These are phyloP conservation scores for Myotis lucifugus DNA, from an alignment of 2,113 vertebrate species.

Conservation along the genomic window DNA sequence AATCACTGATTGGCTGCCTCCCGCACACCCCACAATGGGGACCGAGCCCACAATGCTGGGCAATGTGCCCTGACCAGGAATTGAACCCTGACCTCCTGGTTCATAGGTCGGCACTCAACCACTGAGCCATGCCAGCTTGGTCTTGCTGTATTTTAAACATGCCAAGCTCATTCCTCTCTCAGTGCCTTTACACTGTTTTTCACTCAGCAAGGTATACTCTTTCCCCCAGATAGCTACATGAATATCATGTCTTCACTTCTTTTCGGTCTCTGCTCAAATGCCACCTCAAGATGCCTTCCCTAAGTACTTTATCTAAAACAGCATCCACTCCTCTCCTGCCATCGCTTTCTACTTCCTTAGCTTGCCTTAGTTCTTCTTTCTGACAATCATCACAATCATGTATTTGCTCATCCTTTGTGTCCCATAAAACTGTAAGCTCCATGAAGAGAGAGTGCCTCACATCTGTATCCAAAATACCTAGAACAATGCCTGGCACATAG, in stretches of 20 bases:
- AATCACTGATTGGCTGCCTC: too few species aligned
- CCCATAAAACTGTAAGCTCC: neutral
- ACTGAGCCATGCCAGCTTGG: too few species aligned
- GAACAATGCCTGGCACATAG: neutral
- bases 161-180: neutral
- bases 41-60: accelerated
- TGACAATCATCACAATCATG: neutral
- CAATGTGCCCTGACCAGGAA: too few species aligned
- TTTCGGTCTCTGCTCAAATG: neutral
- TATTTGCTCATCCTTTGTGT: neutral
- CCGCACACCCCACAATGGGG: too few species aligned
- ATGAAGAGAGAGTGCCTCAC: neutral
- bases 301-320: neutral
- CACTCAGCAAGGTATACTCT: neutral
- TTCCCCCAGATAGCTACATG: neutral
- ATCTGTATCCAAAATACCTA: neutral
- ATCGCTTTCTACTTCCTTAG: neutral
- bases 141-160: neutral
- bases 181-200: neutral
- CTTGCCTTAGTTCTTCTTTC: neutral
- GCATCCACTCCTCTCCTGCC: neutral
- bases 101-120: too few species aligned
- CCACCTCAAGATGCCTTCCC: neutral
- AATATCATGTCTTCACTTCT: neutral
- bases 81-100: too few species aligned